Base-by-base conservation (phyloP, 2,888 invertebrate species). In the Anthrax anthrax region DNA sequence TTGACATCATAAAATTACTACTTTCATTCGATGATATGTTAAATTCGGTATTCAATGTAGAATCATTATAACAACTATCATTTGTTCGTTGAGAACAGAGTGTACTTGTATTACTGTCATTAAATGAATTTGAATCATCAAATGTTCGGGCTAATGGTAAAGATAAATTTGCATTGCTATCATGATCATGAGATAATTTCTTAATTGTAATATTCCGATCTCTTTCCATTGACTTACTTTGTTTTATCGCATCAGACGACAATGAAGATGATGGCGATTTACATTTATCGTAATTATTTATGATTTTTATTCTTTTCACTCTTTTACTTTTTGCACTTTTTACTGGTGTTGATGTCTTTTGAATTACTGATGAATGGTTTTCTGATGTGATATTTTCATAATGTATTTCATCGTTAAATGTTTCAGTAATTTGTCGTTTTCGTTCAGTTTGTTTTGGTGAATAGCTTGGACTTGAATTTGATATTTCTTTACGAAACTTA, bases 151-250 rank as follows among this genome's bases (percentile, higher is more conserved):
- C 53, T 46, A 56, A 53, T 1, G 55, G 54, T n/a, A 57, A 49
- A 18, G 56, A 39, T 23, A 57, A 48, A 54, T 56, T 57, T 8
- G 62, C 62, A 49, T 65, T 65, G 46, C 64, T 65, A 44, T 64
- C 64, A 19, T 13, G 38, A 19, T n/a, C 42, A 19, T 23, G 55
- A 55, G 12, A 8, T 23, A 6, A 23, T 23, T 23, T 6, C 23
- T 8, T 23, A 12, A 12, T 12, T 34, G 4, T 4, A 60, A 60
- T 47, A 58, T 58, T 37, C 47, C 54, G 17, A 50, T 48, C 16
- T 53, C 57, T 23, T 23, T 23, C 23, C 23, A 6, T 23, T 23
- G 4, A 23, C 23, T 23, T 23, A 6, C 23, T 8, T 23, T n/a
- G n/a, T n/a, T n/a, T n/a, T n/a, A n/a, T n/a, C n/a, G n/a, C n/a